phyloP scores from a whole-genome alignment of 2,888 invertebrate species.

The Xanthostigma xanthostigma region DNA sequence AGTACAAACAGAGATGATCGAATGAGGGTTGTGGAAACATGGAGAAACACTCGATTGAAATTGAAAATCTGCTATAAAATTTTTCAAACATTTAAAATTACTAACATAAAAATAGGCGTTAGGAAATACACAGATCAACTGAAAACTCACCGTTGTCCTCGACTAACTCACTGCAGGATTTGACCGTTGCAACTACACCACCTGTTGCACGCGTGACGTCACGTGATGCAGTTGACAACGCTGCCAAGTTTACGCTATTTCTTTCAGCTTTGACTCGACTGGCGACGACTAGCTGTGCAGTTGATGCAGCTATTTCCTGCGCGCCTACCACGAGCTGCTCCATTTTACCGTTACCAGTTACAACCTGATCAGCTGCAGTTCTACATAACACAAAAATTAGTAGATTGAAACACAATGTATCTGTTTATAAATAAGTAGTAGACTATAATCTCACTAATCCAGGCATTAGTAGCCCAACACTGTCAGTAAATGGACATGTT shows the following conservation, averaged over 20 bases:
- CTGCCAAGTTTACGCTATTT: conserved; percentile 60
- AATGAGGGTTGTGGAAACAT: no score
- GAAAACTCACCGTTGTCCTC: conserved; percentile 54
- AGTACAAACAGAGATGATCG: no score
- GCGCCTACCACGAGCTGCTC: conserved; percentile 93
- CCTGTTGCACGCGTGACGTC: conserved; percentile 84
- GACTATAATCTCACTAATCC: no score
- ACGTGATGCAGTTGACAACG: conserved; percentile 72
- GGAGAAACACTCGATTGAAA: no score
- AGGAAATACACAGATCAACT: background rate
- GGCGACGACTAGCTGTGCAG: conserved; percentile 93
- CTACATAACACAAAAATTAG: conserved; percentile 29
- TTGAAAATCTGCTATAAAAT: no score
- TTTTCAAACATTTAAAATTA: no score
- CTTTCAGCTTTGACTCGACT: conserved; percentile 90
- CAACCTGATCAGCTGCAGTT: conserved; percentile 84
- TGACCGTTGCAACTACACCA: conserved; percentile 79
- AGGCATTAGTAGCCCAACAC: no score
- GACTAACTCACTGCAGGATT: conserved; percentile 72
- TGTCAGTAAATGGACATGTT: no score
- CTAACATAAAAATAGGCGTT: no score
- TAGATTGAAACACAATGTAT: no score
- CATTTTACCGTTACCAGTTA: conserved; percentile 69
- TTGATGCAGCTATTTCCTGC: conserved; percentile 90
- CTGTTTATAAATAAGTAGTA: no score